Conservation (phyloP, 1,140 invertebrate species). For the Neomicropteryx cornuta region DNA sequence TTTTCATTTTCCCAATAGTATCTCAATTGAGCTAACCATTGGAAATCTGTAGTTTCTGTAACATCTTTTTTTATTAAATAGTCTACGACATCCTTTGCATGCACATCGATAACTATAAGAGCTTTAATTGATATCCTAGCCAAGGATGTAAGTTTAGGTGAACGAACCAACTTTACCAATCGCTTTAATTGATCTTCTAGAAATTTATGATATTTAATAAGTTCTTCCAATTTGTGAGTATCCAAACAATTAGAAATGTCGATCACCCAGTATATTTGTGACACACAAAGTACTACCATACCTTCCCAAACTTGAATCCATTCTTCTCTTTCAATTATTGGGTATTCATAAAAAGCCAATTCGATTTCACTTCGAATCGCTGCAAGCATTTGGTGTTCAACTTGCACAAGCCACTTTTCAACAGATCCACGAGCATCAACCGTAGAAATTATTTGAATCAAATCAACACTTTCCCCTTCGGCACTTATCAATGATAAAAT, state of each 20-base stretch:
- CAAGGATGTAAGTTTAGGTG: slow-evolving; percentile 33
- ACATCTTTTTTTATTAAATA: slow-evolving; percentile 52
- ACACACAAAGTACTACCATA: slow-evolving; percentile 67
- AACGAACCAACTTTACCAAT: slow-evolving; percentile 41
- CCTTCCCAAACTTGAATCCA: slow-evolving; percentile 76
- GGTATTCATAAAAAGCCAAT: slow-evolving; percentile 51
- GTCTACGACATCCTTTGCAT: slow-evolving; percentile 69
- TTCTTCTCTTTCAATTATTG: slow-evolving; percentile 39
- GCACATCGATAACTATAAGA: slow-evolving; percentile 75
- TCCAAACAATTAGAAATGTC: slow-evolving; percentile 54
- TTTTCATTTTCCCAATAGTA: slow-evolving; percentile 72
- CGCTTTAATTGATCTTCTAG: slow-evolving; percentile 39
- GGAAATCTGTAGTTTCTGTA: slow-evolving; percentile 58
- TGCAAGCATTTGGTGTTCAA: slow-evolving; percentile 63
- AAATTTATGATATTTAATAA: slow-evolving; percentile 33
- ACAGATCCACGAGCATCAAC: slow-evolving; percentile 65
- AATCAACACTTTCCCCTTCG: slow-evolving; percentile 60
- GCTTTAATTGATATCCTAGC: slow-evolving; percentile 61
- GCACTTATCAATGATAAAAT: slow-evolving; percentile 68
- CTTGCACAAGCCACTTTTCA: slow-evolving; percentile 74
- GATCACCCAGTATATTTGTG: slow-evolving; percentile 71
- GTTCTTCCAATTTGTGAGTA: slow-evolving; percentile 27
- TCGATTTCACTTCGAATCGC: slow-evolving; percentile 51
- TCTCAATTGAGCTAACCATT: slow-evolving; percentile 73
- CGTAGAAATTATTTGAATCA: slow-evolving; percentile 56